Percentiles rank a stretch among this genome's conserved stretches.
Evolutionary conservation across 1,140 invertebrate species (phyloP).

Genomic region (Anastrepha obliqua): DNA sequence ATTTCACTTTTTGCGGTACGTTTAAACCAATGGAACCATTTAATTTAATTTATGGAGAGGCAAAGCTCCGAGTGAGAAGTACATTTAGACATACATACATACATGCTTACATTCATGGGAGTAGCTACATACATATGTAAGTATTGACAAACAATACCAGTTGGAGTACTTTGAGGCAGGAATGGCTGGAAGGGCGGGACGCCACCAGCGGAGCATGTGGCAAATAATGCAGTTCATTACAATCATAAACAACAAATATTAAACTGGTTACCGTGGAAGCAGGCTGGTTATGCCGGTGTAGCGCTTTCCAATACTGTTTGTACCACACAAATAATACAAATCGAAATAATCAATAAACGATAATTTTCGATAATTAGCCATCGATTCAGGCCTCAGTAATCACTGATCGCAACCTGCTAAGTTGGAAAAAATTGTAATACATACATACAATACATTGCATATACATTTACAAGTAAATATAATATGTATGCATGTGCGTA

Average conservation of each 20-base stretch:
- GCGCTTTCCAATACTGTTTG: too few species aligned
- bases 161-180: background rate
- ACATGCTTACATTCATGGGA: background rate
- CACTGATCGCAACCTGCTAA: too few species aligned
- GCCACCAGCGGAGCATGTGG: background rate
- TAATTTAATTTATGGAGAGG: background rate
- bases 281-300: too few species aligned
- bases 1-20: background rate
- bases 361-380: too few species aligned
- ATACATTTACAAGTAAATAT: too few species aligned
- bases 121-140: too few species aligned
- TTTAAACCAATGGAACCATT: background rate
- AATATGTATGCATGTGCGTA: too few species aligned
- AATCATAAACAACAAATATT: background rate
- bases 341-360: too few species aligned
- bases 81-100: background rate
- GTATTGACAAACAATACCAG: background rate
- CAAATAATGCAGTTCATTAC: background rate
- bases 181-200: background rate
- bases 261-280: background rate
- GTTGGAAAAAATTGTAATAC: too few species aligned
- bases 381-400: too few species aligned
- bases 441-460: too few species aligned
- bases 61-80: background rate
- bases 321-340: too few species aligned